Evolutionary conservation across 1,140 invertebrate genomes (phyloP).

Genomic region (Pygmarrhopalites habei): DNA sequence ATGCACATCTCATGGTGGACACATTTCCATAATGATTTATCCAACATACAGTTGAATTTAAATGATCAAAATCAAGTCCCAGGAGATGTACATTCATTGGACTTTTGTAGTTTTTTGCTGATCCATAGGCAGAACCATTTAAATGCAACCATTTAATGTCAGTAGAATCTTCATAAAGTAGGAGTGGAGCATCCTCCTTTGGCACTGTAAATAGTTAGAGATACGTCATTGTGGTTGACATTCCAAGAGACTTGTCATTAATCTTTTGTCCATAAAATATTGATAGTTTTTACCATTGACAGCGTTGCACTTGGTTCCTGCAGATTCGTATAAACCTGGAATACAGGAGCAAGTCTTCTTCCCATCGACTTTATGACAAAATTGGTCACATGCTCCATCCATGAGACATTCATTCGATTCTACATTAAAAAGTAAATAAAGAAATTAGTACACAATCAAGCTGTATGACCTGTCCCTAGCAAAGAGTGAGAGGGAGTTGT

Average conservation of each 20-base stretch:
- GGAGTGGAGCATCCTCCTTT: slow-evolving; percentile 46
- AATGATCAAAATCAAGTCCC: slow-evolving; percentile 45
- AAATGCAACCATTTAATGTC: slow-evolving; percentile 50
- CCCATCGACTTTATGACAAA: slow-evolving; percentile 63
- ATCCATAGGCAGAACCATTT: slow-evolving; percentile 48
- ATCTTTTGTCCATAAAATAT: too few species aligned
- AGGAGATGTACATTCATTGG: slow-evolving; percentile 47
- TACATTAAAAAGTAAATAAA: slow-evolving; percentile 43
- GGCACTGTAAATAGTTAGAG: too few species aligned
- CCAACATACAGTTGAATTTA: slow-evolving; percentile 52
- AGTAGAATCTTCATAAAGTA: slow-evolving; percentile 51
- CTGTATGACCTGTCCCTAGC: too few species aligned
- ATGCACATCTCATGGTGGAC: slow-evolving; percentile 52
- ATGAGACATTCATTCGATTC: slow-evolving; percentile 66
- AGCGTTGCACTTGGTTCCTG: slow-evolving; percentile 52
- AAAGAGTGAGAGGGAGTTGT: too few species aligned
- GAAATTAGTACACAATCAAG: slow-evolving; percentile 12
- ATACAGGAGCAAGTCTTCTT: slow-evolving; percentile 68
- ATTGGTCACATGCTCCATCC: slow-evolving; percentile 69
- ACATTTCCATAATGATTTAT: slow-evolving; percentile 53
- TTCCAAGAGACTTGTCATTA: too few species aligned
- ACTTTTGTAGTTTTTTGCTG: slow-evolving; percentile 43
- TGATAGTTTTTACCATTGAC: slow-evolving; percentile 56
- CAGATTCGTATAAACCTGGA: slow-evolving; percentile 58
- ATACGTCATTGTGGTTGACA: too few species aligned